Base-by-base conservation (phyloP, 1,140 invertebrate genomes). In the Nephotettix cincticeps region DNA sequence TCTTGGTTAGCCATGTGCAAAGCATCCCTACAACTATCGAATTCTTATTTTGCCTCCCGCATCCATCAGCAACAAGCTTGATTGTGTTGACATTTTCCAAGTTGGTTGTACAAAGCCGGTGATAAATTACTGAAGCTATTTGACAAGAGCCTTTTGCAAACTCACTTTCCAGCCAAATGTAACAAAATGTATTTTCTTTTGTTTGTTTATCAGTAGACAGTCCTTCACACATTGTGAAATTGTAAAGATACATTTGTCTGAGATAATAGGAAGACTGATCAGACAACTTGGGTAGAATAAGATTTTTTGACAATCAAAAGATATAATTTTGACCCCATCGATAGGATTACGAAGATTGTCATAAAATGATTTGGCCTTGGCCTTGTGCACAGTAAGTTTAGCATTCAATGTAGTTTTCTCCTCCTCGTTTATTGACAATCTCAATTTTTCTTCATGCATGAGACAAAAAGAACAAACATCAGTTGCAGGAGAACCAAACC, bases 211-310 rank as follows among this genome's bases (percentile, higher is more conserved):
- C 36, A 23, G 54, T 74, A 19, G 78, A 77, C 40, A 29, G 43
- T n/a, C 77, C 78, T 68, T 72, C 65, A 21, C 76, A 77, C 23
- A 79, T 76, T 17, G 76, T 77, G 58, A 80, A 79, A 69, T 80
- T 79, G 63, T 77, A 78, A 21, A 78, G 56, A 68, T 79, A 77
- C 13, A 79, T 54, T 63, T 80, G 78, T 27, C 75, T 71, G 2
- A 69, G 71, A 43, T 78, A 80, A 72, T 67, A 73, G 29, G 63
- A 66, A 32, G 27, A 30, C 30, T 66, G 64, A 36, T 66, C 68
- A 64, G 68, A 29, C 6, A 70, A 32, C 65, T 25, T 73, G 47
- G 43, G 69, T 56, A 19, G 66, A 27, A 69, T 56, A 45, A 11
- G 43, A 67, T 71, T 71, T 45, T 74, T 72, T 69, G 66, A 71